Conservation (phyloP, 2,888 invertebrate species). For the Ischnus inquisitorius region DNA sequence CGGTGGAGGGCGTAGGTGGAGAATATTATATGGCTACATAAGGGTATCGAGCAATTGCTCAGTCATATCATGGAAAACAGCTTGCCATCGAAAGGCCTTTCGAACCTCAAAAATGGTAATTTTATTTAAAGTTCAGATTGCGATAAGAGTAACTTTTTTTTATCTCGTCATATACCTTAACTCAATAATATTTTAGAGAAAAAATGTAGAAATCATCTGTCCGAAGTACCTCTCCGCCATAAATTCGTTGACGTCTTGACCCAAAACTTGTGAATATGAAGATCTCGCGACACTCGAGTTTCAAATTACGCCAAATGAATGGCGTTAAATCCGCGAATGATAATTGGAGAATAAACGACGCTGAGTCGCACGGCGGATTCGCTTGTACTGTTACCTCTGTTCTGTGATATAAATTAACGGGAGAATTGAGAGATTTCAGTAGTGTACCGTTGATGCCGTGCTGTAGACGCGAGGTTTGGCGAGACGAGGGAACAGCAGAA, state of each 20-base stretch:
- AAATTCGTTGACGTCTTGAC: neutral
- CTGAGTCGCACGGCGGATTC: constrained; percentile 3
- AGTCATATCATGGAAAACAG: neutral
- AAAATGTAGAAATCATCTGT: neutral
- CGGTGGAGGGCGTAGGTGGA: neutral
- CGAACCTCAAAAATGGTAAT: neutral
- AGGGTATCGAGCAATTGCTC: neutral
- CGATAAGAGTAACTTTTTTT: neutral
- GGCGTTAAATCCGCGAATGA: neutral
- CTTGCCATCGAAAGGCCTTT: neutral
- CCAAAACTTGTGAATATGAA: constrained; percentile 1
- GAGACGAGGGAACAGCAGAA: constrained; percentile 3
- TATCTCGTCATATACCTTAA: neutral
- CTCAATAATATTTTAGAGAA: neutral
- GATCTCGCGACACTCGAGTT: constrained; percentile 2
- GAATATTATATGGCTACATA: constrained; percentile 2
- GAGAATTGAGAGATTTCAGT: constrained; percentile 20
- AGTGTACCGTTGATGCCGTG: constrained; percentile 4
- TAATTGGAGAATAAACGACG: constrained; percentile 29
- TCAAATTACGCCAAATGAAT: neutral
- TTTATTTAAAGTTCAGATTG: neutral
- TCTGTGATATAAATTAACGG: constrained; percentile 27
- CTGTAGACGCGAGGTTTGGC: constrained; percentile 7
- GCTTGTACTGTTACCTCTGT: neutral
- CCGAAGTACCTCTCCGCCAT: neutral